Base-by-base conservation (phyloP, 2,888 invertebrate species). In the Cosmopolites sordidus region DNA sequence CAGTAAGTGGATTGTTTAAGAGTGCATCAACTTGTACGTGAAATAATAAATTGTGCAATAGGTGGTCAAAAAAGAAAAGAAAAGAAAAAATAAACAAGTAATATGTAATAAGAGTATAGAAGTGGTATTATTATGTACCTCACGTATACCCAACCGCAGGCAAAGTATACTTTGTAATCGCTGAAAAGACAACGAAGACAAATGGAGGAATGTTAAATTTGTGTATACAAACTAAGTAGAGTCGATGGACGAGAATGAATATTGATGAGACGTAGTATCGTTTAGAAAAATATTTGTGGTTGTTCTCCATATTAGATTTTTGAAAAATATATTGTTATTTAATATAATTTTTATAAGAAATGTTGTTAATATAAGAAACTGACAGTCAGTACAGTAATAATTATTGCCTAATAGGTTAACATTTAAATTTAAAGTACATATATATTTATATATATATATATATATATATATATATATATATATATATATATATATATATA, bases 71-170 rank as follows among this genome's bases (percentile, higher is more conserved):
- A 43, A 30, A 16, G 39, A 27, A 14, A 38, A 27, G 44, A 43
- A 56, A 43, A 54, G 43, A 49, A 50, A 43, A 56, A 43, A 54
- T 43, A 49, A 17, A 51, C 43, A 48, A 54, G 46, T 43, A 55
- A 49, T 43, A 55, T 49, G 48, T 53, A 57, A 57, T 55, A 58
- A 60, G 16, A 55, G 57, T 58, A 51, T 58, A 52, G 51, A 52
- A 56, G 49, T 51, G 44, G 49, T 53, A 46, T 52, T 47, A 53
- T 53, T 41, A 55, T 54, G 80, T 87, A 87, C 86, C 86, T 87
- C 82, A 85, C 83, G 80, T 85, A 86, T 77, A 87, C 85, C 86
- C 86, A 87, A 82, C 86, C 86, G 83, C 86, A 87, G 80, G 84
- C 86, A 85, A 86, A 87, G 84, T 84, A 86, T 83, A 86, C 83